Evolutionary conservation across 2,113 vertebrate genomes (phyloP).

Genomic region (Candoia aspera): DNA sequence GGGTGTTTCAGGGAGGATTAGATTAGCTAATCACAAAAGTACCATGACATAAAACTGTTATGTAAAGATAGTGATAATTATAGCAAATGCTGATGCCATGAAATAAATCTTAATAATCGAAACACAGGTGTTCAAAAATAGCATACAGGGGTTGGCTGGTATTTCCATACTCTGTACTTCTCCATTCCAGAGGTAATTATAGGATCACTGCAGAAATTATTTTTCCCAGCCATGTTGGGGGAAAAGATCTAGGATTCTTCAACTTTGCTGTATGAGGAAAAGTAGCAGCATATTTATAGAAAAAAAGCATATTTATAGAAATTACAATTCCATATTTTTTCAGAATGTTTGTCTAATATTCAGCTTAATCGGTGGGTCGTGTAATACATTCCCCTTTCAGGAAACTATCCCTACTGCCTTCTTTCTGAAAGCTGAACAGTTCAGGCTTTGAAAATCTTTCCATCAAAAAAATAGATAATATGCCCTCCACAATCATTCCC

Average conservation of each 20-base stretch:
- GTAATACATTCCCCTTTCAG: background rate
- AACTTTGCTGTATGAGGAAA: background rate
- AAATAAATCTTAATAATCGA: background rate
- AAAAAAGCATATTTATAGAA: background rate
- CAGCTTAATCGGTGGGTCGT: background rate
- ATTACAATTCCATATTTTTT: background rate
- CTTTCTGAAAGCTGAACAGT: background rate
- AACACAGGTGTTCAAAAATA: background rate
- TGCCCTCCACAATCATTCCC: background rate
- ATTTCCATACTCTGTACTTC: background rate
- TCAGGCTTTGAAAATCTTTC: background rate
- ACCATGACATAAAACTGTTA: background rate
- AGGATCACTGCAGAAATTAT: background rate
- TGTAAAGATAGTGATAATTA: background rate
- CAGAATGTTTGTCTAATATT: background rate
- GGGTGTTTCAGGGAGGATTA: background rate
- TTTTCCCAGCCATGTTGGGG: background rate
- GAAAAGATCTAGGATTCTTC: background rate
- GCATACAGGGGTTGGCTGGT: background rate
- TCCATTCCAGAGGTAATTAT: background rate
- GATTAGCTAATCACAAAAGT: background rate
- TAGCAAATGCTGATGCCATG: background rate
- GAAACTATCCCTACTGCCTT: background rate
- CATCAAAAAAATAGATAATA: background rate
- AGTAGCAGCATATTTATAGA: background rate